These are phyloP conservation scores for Hypothenemus hampei DNA, from an alignment of 1,140 invertebrate genomes.

Conservation along the genomic window DNA sequence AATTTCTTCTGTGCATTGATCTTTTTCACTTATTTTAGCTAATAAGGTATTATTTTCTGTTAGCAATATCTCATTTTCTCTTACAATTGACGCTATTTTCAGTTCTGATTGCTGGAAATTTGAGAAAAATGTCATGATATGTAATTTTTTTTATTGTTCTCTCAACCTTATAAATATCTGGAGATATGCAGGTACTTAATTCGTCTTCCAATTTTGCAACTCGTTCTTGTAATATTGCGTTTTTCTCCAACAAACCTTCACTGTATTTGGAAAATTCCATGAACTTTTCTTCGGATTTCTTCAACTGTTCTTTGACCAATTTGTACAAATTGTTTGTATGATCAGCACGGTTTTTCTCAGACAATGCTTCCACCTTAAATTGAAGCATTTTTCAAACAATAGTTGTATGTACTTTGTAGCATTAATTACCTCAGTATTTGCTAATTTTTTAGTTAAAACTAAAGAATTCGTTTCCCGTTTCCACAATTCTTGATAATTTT, in stretches of 20 bases:
- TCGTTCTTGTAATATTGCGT: constrained; percentile 44
- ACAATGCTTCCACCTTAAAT: constrained; percentile 38
- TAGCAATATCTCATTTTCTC: constrained; percentile 32
- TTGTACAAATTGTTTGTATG: constrained; percentile 45
- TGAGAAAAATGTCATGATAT: not conserved
- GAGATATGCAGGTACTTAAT: constrained; percentile 23
- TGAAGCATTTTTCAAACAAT: constrained; percentile 24
- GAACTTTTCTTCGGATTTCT: constrained; percentile 43
- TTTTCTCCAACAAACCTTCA: constrained; percentile 44
- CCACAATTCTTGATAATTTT: not conserved
- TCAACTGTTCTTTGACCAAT: constrained; percentile 46
- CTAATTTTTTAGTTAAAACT: constrained; percentile 17
- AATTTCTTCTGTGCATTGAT: not conserved
- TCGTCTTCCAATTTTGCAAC: constrained; percentile 41
- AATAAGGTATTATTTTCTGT: constrained; percentile 39
- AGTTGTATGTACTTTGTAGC: not conserved
- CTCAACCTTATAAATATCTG: not conserved
- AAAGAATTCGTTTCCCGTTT: not conserved
- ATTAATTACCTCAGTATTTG: constrained; percentile 18
- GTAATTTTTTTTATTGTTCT: not conserved
- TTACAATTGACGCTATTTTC: constrained; percentile 22
- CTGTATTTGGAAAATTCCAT: constrained; percentile 41
- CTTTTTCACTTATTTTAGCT: constrained; percentile 28
- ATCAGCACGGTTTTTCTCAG: constrained; percentile 45
- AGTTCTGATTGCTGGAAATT: not conserved